phyloP scores from a whole-genome alignment of 2,113 vertebrate species.

The Pelecanus crispus region DNA sequence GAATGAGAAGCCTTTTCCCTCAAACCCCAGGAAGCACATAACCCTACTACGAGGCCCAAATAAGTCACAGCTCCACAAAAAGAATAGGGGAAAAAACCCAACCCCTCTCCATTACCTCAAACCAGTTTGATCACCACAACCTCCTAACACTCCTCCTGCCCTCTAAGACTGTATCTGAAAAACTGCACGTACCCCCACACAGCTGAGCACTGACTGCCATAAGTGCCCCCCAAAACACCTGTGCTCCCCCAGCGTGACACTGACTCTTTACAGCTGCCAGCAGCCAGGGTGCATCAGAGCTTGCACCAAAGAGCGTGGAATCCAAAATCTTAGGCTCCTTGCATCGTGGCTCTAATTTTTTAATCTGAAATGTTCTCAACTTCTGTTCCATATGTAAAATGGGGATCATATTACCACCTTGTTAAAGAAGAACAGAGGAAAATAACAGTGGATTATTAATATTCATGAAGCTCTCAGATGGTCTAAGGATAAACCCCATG shows the following conservation, averaged over 20 bases:
- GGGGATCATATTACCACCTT: neutral
- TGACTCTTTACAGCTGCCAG: neutral
- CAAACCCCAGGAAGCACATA: neutral
- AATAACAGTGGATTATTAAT: neutral
- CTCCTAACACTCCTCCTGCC: neutral
- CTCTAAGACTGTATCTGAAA: neutral
- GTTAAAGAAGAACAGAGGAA: neutral
- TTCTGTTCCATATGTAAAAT: neutral
- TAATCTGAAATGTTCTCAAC: neutral
- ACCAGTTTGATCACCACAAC: rapidly evolving
- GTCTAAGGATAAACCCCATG: neutral
- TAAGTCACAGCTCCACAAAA: rapidly evolving
- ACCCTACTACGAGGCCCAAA: rapidly evolving
- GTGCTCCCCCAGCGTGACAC: neutral
- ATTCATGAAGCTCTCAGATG: neutral
- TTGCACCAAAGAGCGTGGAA: neutral
- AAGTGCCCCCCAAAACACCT: rapidly evolving
- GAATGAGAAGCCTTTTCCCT: neutral
- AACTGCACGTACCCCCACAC: rapidly evolving
- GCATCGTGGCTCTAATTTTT: rapidly evolving
- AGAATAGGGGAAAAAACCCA: rapidly evolving
- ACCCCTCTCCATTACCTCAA: rapidly evolving
- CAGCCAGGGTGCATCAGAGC: neutral
- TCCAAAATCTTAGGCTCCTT: neutral
- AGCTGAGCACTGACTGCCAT: rapidly evolving